Evolutionary conservation across 1,140 invertebrate genomes (phyloP).

Genomic region (Nebria ingens): DNA sequence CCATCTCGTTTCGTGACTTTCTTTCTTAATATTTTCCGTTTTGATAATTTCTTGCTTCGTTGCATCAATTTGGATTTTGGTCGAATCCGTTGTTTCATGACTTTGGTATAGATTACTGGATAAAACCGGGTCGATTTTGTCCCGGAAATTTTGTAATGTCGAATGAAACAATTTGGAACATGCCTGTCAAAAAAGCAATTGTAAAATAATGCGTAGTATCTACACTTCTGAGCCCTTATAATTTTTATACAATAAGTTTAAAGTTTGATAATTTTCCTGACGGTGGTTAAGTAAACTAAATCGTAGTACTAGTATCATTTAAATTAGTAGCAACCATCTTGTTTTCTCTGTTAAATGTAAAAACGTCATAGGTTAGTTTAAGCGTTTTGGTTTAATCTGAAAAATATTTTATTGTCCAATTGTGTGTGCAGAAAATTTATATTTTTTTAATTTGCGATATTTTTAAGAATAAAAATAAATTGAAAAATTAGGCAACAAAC

Average conservation of each 20-base stretch:
- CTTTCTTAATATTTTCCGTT: not conserved
- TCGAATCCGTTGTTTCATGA: not conserved
- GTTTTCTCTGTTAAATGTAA: too few species aligned
- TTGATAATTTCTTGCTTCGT: too few species aligned
- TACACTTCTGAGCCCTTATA: not conserved
- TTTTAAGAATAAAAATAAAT: conserved; percentile 13
- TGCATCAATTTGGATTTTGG: not conserved
- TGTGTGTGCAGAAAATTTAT: too few species aligned
- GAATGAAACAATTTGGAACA: conserved; percentile 60
- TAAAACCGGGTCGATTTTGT: conserved; percentile 42
- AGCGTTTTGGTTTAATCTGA: too few species aligned
- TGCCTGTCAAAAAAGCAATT: conserved; percentile 45
- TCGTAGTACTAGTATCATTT: too few species aligned
- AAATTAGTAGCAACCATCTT: too few species aligned
- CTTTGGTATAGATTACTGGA: not conserved
- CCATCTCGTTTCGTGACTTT: not conserved
- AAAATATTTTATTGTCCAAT: too few species aligned
- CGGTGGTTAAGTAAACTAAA: too few species aligned
- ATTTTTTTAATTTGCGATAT: too few species aligned
- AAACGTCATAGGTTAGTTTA: too few species aligned
- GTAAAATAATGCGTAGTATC: conserved; percentile 15
- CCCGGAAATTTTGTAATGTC: conserved; percentile 53
- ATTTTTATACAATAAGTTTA: not conserved
- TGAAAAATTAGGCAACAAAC: conserved; percentile 7
- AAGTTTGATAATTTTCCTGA: not conserved